Evolutionary conservation across 1,140 invertebrate species (phyloP).

Genomic region (Hyles euphorbiae): DNA sequence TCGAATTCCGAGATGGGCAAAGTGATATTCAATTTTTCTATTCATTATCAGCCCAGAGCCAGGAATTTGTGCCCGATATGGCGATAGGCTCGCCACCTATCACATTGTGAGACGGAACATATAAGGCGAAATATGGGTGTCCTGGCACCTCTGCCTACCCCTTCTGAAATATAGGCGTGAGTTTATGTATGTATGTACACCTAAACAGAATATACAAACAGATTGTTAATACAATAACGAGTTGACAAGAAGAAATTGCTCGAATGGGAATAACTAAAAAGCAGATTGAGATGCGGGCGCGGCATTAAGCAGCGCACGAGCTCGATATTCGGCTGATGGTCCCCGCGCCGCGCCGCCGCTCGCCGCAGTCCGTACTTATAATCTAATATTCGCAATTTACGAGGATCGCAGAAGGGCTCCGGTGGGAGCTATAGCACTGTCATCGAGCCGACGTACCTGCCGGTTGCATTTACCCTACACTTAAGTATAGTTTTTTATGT

Average conservation of each 20-base stretch:
- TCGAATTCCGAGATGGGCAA: no score
- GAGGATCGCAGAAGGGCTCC: conserved; percentile 62
- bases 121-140: no score
- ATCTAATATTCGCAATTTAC: conserved; percentile 74
- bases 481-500: conserved; percentile 3
- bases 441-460: conserved; percentile 56
- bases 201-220: not conserved
- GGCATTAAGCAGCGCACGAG: conserved; percentile 54
- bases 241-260: conserved; percentile 22
- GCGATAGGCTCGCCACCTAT: no score
- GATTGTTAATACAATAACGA: not conserved
- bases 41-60: no score
- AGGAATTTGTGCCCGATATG: no score
- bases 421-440: conserved; percentile 60
- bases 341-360: conserved; percentile 33
- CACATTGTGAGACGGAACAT: no score
- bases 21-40: no score
- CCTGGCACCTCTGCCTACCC: no score
- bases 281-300: conserved; percentile 60
- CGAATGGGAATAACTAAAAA: conserved; percentile 57
- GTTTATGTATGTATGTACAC: no score
- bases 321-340: conserved; percentile 62
- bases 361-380: conserved; percentile 68
- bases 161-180: no score
- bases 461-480: conserved; percentile 45